Conservation (phyloP, 92 coral and sea anemone species). For the Phenganax marumi region DNA sequence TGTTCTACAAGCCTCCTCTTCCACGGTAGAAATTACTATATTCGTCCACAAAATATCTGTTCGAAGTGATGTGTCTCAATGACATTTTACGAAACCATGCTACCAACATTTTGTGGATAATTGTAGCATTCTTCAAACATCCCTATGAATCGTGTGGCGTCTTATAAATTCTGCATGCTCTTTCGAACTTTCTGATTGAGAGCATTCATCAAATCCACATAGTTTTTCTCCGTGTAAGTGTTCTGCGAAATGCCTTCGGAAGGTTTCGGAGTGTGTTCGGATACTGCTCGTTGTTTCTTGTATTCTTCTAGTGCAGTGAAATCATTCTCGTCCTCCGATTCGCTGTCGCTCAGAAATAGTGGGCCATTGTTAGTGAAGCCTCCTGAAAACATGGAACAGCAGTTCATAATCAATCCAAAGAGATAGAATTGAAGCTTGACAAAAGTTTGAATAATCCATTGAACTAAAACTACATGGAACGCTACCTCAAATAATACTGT, state of each 20-base stretch:
- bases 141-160: background rate
- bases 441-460: too few relatives aligned
- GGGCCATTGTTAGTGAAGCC: constrained; percentile 81
- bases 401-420: background rate
- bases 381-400: constrained; percentile 49
- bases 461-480: too few relatives aligned
- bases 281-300: constrained; percentile 29
- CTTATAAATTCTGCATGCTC: constrained; percentile 39
- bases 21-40: too few relatives aligned
- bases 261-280: constrained; percentile 9
- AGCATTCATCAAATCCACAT: constrained; percentile 29
- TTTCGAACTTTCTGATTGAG: constrained; percentile 40
- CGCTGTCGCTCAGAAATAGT: constrained; percentile 90
- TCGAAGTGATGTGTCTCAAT: too few relatives aligned
- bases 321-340: constrained; percentile 81
- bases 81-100: too few relatives aligned
- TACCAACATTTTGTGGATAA: too few relatives aligned
- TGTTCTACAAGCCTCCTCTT: too few relatives aligned
- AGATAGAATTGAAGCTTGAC: too few relatives aligned
- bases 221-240: constrained; percentile 53
- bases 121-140: too few relatives aligned
- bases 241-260: constrained; percentile 53
- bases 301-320: constrained; percentile 41
- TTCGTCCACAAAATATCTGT: too few relatives aligned
- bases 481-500: too few relatives aligned